Conservation (phyloP, 2,113 vertebrate species). For the Rattus rattus region DNA sequence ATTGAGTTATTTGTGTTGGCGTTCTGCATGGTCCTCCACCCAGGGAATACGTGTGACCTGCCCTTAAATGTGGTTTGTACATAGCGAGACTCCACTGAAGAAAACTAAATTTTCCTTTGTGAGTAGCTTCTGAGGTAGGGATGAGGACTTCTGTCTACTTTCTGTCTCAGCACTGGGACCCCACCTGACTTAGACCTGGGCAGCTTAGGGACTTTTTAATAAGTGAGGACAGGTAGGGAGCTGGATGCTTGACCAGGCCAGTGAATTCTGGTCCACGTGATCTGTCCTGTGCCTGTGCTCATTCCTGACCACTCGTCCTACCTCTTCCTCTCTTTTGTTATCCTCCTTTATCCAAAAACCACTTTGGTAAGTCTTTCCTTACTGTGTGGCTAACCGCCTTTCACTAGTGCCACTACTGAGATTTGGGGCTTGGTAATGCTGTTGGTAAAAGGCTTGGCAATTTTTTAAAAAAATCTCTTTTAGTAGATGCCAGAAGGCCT, state of each 20-base stretch:
- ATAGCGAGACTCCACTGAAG: not conserved
- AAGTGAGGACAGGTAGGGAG: not conserved
- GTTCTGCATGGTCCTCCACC: not conserved
- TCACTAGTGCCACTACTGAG: not conserved
- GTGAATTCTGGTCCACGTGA: not conserved
- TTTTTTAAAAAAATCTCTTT: not conserved
- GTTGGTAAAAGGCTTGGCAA: not conserved
- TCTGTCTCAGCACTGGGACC: not conserved
- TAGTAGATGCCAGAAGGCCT: not conserved
- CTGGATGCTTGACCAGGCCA: not conserved
- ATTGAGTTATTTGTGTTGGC: not conserved
- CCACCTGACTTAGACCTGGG: not conserved
- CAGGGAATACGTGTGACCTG: not conserved
- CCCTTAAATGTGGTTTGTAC: not conserved
- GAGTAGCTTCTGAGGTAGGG: not conserved
- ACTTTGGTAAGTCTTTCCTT: not conserved
- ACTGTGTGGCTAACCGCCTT: not conserved
- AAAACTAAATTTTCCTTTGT: not conserved
- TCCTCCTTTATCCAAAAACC: not conserved
- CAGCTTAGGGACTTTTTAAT: not conserved
- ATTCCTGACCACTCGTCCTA: not conserved
- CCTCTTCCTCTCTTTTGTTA: slow-evolving; percentile 20
- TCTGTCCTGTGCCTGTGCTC: not conserved
- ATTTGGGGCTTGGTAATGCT: not conserved
- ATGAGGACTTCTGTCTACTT: no score